Evolutionary conservation across 2,113 vertebrate genomes (phyloP).

Genomic region (Apaloderma vittatum): DNA sequence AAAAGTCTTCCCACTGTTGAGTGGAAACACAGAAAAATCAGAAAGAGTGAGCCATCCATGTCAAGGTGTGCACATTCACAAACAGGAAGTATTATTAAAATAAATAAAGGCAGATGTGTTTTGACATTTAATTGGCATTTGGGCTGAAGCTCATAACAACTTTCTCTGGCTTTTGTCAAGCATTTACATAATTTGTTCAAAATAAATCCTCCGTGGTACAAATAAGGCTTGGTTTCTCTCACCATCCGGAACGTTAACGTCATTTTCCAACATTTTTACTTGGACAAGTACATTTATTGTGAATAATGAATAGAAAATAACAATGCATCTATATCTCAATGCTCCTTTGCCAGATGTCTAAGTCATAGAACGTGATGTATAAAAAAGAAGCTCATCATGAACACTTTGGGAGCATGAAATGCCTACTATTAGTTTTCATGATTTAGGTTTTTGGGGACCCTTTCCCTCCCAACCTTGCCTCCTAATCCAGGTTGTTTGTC

Average conservation of each 20-base stretch:
- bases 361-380: not conserved
- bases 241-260: not conserved
- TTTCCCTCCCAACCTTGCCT: not conserved
- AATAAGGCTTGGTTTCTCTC: conserved; percentile 22
- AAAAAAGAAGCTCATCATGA: not conserved
- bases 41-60: not conserved
- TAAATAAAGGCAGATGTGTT: not conserved
- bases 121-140: conserved; percentile 60
- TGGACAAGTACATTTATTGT: conserved; percentile 5
- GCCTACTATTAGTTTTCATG: not conserved
- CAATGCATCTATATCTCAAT: not conserved
- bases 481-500: not conserved
- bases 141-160: not conserved
- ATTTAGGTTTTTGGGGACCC: not conserved
- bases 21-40: not conserved
- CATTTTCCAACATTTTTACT: not conserved
- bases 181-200: conserved; percentile 59
- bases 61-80: conserved; percentile 17
- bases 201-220: conserved; percentile 4
- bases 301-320: conserved; percentile 45
- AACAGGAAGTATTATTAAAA: conserved; percentile 7
- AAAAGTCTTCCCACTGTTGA: not conserved
- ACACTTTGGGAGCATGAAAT: not conserved
- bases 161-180: not conserved
- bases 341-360: not conserved